These are phyloP conservation scores for Anthoscopus minutus DNA, from an alignment of 2,113 vertebrate species.

Conservation along the genomic window DNA sequence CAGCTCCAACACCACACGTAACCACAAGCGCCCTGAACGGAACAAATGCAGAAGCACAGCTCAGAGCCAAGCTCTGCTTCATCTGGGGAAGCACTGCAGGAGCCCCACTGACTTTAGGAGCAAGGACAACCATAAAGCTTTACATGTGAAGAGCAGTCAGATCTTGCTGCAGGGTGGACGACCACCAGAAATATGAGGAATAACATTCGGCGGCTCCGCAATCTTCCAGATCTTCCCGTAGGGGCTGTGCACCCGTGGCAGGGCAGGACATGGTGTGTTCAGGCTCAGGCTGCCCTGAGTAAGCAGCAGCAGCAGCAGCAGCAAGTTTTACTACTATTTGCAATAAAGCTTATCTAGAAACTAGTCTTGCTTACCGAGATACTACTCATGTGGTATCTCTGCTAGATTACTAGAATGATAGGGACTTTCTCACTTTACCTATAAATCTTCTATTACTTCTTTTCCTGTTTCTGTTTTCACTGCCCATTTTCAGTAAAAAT, in stretches of 20 bases:
- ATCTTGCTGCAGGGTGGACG: not conserved
- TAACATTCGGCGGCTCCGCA: not conserved
- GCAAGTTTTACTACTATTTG: not conserved
- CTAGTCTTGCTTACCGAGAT: not conserved
- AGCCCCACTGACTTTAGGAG: not conserved
- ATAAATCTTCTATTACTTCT: not conserved
- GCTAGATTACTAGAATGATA: not conserved
- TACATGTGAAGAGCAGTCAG: not conserved
- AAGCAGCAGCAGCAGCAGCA: not conserved
- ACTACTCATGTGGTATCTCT: not conserved
- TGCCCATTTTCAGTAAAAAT: not conserved
- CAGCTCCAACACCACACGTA: not conserved
- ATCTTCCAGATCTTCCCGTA: not conserved
- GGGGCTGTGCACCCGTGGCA: not conserved
- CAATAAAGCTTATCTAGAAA: not conserved
- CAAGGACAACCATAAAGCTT: not conserved
- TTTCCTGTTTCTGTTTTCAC: not conserved
- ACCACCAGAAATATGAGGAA: not conserved
- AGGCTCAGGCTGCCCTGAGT: not conserved
- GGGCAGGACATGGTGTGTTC: not conserved
- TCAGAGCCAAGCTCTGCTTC: not conserved
- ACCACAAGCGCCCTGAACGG: not conserved
- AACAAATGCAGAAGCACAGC: not conserved
- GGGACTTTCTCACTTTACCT: not conserved
- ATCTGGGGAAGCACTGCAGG: not conserved